A percentile compares a stretch with the other conserved stretches of the same genome.
These are phyloP conservation scores for Hoplodrina blanda DNA, from an alignment of 2,888 invertebrate genomes.

Conservation along the genomic window DNA sequence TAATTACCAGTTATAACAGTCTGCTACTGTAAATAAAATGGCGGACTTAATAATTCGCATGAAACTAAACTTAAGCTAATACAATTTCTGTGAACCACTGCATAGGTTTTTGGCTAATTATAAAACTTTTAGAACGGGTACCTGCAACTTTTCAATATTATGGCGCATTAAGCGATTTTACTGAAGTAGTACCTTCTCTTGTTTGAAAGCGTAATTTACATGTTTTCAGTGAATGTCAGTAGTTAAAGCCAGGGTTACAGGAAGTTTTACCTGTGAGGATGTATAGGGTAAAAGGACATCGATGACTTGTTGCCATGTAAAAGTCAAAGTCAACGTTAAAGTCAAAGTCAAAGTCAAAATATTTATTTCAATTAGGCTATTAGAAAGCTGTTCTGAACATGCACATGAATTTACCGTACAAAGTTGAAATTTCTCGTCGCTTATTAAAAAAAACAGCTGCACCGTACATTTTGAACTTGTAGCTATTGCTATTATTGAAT, in stretches of 20 bases:
- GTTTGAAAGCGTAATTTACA: slow-evolving; percentile 11
- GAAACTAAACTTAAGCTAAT: slow-evolving; percentile 24
- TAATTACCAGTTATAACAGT: too few species aligned
- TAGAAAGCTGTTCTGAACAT: too few species aligned
- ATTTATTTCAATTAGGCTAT: too few species aligned
- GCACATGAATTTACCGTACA: too few species aligned
- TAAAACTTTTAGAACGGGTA: slow-evolving; percentile 35
- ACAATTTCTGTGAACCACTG: slow-evolving; percentile 29
- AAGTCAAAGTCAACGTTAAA: too few species aligned
- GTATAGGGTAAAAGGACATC: too few species aligned
- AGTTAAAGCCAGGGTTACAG: slow-evolving; percentile 12
- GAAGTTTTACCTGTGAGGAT: slow-evolving; percentile 7
- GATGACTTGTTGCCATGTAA: too few species aligned
- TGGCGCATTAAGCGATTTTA: slow-evolving; percentile 32
- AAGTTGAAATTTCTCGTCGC: too few species aligned
- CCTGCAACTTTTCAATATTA: slow-evolving; percentile 40
- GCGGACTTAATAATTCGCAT: slow-evolving; percentile 20
- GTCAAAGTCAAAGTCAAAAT: too few species aligned
- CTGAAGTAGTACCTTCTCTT: slow-evolving; percentile 29
- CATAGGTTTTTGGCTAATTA: slow-evolving; percentile 49
- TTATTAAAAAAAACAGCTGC: too few species aligned
- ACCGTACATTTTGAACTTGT: too few species aligned
- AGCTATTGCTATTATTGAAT: too few species aligned
- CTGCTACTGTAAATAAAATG: slow-evolving; percentile 9
- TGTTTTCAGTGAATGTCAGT: slow-evolving; percentile 19